These are phyloP conservation scores for Coptotermes formosanus DNA, from an alignment of 1,140 invertebrate species.

Conservation along the genomic window DNA sequence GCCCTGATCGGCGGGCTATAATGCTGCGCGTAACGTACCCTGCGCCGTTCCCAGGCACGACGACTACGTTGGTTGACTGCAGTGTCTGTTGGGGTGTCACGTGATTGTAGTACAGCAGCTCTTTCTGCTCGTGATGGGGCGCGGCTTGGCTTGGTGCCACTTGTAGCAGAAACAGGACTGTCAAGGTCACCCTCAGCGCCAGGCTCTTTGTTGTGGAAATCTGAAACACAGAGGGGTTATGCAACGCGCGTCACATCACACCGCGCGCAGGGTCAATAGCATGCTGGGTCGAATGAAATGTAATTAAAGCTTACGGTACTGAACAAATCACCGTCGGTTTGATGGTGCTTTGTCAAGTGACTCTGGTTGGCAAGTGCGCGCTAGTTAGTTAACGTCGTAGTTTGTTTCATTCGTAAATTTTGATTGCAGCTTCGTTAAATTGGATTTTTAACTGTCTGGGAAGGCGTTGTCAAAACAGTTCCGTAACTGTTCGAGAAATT, in stretches of 20 bases:
- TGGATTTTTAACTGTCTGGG: too few species aligned
- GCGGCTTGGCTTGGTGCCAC: background rate
- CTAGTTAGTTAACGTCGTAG: too few species aligned
- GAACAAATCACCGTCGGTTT: too few species aligned
- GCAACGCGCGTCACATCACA: background rate
- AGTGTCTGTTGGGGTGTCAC: background rate
- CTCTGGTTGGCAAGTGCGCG: too few species aligned
- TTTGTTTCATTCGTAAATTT: too few species aligned
- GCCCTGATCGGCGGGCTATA: too few species aligned
- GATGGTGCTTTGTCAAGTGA: too few species aligned
- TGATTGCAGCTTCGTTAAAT: too few species aligned
- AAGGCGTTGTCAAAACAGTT: too few species aligned
- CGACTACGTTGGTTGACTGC: background rate
- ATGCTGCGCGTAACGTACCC: background rate
- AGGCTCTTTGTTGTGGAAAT: background rate
- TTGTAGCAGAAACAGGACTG: constrained; percentile 1
- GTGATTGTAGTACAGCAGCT: background rate
- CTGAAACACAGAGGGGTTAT: background rate
- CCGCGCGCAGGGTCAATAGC: background rate
- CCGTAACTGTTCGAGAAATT: too few species aligned
- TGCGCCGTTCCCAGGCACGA: background rate
- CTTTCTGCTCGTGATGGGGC: background rate
- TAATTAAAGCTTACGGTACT: too few species aligned
- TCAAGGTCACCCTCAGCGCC: background rate
- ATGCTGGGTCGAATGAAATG: background rate